Base-by-base conservation (phyloP, 1,140 invertebrate species). In the Polypedilum pembai region DNA sequence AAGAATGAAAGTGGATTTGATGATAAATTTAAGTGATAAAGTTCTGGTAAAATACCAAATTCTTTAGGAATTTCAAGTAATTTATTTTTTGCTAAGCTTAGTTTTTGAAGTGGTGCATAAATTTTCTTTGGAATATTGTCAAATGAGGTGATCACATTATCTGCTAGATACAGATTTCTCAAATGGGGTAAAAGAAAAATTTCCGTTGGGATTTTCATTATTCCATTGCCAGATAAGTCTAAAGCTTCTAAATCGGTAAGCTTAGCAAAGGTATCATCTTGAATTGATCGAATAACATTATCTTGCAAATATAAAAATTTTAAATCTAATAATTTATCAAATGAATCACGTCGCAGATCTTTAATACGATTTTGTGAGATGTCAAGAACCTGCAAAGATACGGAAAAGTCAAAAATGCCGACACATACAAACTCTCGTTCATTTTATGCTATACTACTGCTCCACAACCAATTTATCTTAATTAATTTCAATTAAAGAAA, bases 1-100 rank as follows among this genome's bases (percentile, higher is more conserved):
- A 85, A 74, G 1, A 76, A 76, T 15, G 41, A 77, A 2, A 85
- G 77, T 3, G 79, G 80, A 78, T 85, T 85, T 24, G 80, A 77
- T 3, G 84, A 85, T 12, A 85, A 80, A 74, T 85, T 85, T 69
- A 84, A 83, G 3, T 82, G 76, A 20, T 79, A 41, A 75, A 85
- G 73, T 24, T 83, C 78, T 21, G 84, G 82, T 7, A 85, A 74
- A 24, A 81, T 78, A 7, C 84, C 84, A 78, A 83, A 83, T 77
- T 84, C 79, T 15, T 56, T 56, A 21, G 83, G 83, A 45, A 85
- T 76, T n/a, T 76, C 72, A 74, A 79, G 78, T 66, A 85, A 77
- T 45, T 81, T 80, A 75, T 82, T 84, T 65, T 82, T 80, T 0
- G 84, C 83, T 40, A 85, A 76, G 74, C 83, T 82, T 40, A 85